Evolutionary conservation across 1,140 invertebrate species (phyloP).

Genomic region (Babylonia areolata): DNA sequence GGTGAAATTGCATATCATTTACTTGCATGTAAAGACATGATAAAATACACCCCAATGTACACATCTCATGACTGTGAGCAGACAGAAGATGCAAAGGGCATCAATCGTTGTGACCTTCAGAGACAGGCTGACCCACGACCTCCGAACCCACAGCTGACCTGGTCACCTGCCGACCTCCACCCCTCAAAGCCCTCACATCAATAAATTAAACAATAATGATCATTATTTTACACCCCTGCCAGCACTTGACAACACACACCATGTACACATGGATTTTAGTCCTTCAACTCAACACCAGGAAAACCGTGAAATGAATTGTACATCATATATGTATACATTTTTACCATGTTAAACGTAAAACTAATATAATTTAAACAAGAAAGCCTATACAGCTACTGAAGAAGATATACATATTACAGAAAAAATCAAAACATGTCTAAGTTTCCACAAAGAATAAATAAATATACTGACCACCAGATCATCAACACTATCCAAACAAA

Average conservation of each 20-base stretch:
- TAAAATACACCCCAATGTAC: constrained; percentile 23
- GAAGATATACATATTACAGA: background rate
- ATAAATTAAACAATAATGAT: constrained; percentile 30
- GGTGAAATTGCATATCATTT: constrained; percentile 33
- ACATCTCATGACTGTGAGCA: constrained; percentile 27
- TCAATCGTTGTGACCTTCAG: constrained; percentile 6
- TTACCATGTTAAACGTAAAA: too few species aligned
- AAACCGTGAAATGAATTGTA: background rate
- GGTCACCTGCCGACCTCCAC: background rate
- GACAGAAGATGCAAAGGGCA: constrained; percentile 4
- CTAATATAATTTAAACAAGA: too few species aligned
- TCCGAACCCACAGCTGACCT: background rate
- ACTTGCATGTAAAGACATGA: constrained; percentile 37
- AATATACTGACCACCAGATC: background rate
- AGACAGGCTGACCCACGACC: background rate
- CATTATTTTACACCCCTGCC: constrained; percentile 28
- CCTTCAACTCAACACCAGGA: background rate
- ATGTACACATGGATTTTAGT: background rate
- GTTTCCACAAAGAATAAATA: background rate
- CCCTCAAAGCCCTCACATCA: background rate
- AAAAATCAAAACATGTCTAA: background rate
- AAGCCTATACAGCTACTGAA: background rate
- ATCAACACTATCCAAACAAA: background rate
- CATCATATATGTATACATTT: background rate
- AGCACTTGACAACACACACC: background rate